Percentiles rank a stretch among this genome's conserved stretches.
Evolutionary conservation across 2,113 vertebrate genomes (phyloP).

Genomic region (Pluvianellus socialis): DNA sequence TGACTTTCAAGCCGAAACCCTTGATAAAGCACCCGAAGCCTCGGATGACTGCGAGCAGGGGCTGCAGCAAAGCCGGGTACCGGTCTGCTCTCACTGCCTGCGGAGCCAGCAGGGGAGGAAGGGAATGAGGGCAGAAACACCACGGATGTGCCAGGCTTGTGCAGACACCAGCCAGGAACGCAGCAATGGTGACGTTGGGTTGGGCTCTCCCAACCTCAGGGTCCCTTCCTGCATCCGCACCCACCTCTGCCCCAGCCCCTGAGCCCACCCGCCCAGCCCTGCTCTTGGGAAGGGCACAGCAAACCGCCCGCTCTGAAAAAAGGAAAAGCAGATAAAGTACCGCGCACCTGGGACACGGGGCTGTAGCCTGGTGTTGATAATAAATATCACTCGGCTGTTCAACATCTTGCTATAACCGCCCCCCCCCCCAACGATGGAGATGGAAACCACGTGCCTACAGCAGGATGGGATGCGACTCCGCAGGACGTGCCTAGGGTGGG

Average conservation of each 20-base stretch:
- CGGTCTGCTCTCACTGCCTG: background rate
- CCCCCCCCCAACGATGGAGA: background rate
- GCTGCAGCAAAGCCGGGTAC: background rate
- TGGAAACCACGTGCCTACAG: accelerated
- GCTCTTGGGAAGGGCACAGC: background rate
- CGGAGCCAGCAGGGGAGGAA: background rate
- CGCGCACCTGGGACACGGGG: accelerated
- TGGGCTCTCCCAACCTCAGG: accelerated
- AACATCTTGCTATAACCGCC: background rate
- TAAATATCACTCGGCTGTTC: background rate
- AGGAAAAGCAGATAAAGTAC: background rate
- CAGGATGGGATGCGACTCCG: background rate
- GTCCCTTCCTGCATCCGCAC: background rate
- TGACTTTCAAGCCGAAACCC: background rate
- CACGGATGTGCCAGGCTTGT: background rate
- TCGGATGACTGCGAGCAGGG: background rate
- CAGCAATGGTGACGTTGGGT: background rate
- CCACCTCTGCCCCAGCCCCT: background rate
- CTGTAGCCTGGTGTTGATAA: background rate
- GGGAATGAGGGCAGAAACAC: background rate
- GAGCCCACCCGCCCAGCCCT: background rate
- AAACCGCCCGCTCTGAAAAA: background rate
- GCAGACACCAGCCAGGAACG: accelerated
- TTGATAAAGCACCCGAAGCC: background rate
- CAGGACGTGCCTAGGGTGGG: accelerated